Conservation (phyloP, 53 echinoderm and acorn worm genomes). For the Arbacia lixula region DNA sequence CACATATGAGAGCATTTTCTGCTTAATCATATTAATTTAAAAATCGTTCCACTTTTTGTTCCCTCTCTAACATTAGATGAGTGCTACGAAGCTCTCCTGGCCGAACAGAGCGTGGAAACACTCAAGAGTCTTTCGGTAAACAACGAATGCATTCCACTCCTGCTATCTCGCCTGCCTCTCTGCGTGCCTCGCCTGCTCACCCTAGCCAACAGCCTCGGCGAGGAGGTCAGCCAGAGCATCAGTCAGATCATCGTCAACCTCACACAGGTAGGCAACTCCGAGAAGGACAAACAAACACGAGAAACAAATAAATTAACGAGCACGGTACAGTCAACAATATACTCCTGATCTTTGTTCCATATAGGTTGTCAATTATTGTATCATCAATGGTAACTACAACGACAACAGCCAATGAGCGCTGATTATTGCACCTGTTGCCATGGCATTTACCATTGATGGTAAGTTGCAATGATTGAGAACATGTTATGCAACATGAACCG, state of each 20-base stretch:
- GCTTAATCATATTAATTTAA: not conserved
- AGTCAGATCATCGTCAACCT: constrained; percentile 66
- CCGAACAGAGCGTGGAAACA: constrained; percentile 72
- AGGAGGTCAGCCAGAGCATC: constrained; percentile 66
- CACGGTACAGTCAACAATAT: too few species aligned
- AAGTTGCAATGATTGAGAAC: too few species aligned
- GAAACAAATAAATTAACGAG: too few species aligned
- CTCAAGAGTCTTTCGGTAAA: constrained; percentile 72
- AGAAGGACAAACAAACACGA: too few species aligned
- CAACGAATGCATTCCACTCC: constrained; percentile 73
- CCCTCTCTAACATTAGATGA: constrained; percentile 43
- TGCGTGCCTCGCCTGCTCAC: constrained; percentile 72
- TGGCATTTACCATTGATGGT: too few species aligned
- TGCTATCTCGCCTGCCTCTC: constrained; percentile 64
- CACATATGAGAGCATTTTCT: too few species aligned
- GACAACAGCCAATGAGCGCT: too few species aligned
- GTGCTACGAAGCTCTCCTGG: constrained; percentile 71
- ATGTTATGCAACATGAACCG: too few species aligned
- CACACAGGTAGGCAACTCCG: constrained; percentile 60
- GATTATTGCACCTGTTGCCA: too few species aligned
- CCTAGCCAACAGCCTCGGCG: constrained; percentile 74
- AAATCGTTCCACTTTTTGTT: not conserved
- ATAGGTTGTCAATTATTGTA: too few species aligned
- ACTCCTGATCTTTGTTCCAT: too few species aligned
- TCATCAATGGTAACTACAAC: too few species aligned